Evolutionary conservation across 1,140 invertebrate genomes (phyloP), one percentile per base, ranked within the genome.

Genomic region (Zaprionus davidi): DNA sequence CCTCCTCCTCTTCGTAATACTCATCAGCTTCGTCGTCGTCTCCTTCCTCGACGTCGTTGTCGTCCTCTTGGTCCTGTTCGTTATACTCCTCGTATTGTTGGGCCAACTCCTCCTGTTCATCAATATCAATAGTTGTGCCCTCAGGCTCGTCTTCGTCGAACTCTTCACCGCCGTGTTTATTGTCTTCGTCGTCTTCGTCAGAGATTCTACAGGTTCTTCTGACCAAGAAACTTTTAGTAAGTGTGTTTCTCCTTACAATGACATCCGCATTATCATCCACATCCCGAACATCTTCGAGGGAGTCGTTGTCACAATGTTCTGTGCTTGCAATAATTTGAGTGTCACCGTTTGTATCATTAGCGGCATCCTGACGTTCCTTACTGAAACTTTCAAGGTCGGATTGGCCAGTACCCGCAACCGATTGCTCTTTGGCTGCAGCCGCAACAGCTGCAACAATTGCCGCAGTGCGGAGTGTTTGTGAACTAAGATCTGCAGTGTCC

Each of bases 211-310:
- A 90, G 90, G 85, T 85, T 79, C 86, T 81, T 22, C 76, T 68
- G 28, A 88, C 85, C n/a, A 86, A 90, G 49, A 81, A 81, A 15
- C 85, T 81, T 58, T 88, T 81, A 49, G 70, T 88, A 51, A 79
- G 76, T 20, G 85, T 72, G 44, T 88, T 88, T 57, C 90, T 81
- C 72, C 79, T 88, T 68, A 88, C 76, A 41, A 88, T 80, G 34
- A 88, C 85, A 60, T 90, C 85, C 26, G 81, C 81, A 65, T 88
- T 90, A 58, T 88, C 85, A 68, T 90, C 85, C 49, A 90, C 86
- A 71, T 86, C 79, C 31, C 79, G 82, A 34, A 86, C 79, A 69
- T 90, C 86, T 34, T 90, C 85, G 55, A 85, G 86, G 62, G 87
- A 86, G 44, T 91, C 87, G 68, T 90, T 86, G 41, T 78, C 87